These are phyloP conservation scores for Gallirallus australis DNA, from an alignment of 2,797 vertebrate species.

Conservation along the genomic window DNA sequence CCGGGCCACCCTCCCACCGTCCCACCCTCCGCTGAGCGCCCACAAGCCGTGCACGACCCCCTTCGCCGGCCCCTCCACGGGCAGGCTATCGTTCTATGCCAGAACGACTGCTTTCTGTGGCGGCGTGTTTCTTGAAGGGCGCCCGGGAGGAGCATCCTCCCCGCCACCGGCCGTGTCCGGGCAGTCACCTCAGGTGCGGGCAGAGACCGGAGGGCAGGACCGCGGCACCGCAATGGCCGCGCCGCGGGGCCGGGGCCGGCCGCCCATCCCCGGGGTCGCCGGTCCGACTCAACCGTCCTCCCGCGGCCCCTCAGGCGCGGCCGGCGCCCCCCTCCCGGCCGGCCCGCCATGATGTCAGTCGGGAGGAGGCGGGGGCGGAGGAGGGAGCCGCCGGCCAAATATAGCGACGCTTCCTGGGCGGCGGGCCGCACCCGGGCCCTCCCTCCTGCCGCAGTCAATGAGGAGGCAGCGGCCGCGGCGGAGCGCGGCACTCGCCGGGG, in stretches of 20 bases:
- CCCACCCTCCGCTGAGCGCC: accelerated
- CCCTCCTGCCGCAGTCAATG: conserved; percentile 64
- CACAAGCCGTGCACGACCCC: accelerated
- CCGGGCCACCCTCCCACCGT: accelerated
- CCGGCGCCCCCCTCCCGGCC: background rate
- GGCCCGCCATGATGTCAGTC: conserved; percentile 19
- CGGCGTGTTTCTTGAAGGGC: background rate
- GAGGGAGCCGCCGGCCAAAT: conserved; percentile 55
- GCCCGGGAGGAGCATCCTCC: background rate
- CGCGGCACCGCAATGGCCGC: background rate
- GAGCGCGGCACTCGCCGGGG: background rate
- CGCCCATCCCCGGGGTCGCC: background rate
- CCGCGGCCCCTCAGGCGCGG: background rate
- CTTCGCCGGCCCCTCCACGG: accelerated
- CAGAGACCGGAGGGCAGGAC: background rate
- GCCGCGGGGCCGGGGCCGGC: background rate
- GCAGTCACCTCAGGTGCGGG: background rate
- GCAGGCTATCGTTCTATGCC: background rate
- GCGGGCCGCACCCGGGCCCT: background rate
- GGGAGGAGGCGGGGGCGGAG: background rate
- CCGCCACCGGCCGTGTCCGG: background rate
- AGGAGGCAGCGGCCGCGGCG: conserved; percentile 12
- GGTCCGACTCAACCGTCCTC: no score
- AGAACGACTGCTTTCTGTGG: background rate
- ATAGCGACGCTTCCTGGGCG: conserved; percentile 58